Conservation (phyloP, 2,113 vertebrate genomes). For the Mastomys natalensis region DNA sequence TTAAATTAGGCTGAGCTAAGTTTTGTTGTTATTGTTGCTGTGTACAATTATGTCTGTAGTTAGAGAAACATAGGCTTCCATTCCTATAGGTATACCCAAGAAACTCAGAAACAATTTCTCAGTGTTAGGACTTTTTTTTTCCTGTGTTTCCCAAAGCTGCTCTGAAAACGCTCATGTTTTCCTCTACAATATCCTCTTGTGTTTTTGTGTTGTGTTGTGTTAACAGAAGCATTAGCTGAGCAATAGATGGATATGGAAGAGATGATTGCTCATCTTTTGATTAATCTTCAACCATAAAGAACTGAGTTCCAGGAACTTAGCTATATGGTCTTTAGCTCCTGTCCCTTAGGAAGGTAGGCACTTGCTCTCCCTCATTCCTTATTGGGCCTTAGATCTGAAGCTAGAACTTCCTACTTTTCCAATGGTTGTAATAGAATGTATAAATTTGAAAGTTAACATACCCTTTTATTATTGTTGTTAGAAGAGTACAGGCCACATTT, state of each 20-base stretch:
- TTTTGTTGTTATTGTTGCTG: not conserved
- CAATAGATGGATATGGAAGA: not conserved
- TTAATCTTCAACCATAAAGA: not conserved
- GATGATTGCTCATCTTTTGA: not conserved
- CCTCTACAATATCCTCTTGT: not conserved
- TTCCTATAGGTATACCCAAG: not conserved
- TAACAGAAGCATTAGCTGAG: not conserved
- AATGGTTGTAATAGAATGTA: not conserved
- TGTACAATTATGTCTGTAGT: not conserved
- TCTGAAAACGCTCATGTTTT: not conserved
- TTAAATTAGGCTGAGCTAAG: not conserved
- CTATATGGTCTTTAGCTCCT: not conserved
- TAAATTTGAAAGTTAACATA: not conserved
- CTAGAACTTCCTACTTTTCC: not conserved
- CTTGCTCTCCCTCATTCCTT: not conserved
- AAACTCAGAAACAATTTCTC: not conserved
- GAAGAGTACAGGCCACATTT: not conserved
- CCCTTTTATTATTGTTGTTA: not conserved
- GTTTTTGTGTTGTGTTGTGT: not conserved
- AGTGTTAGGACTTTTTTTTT: not conserved
- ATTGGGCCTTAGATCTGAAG: not conserved
- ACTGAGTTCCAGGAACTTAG: not conserved
- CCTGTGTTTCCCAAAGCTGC: not conserved
- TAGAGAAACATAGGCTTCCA: not conserved
- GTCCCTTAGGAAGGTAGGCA: no score